Evolutionary conservation across 2,888 invertebrate species (phyloP), one percentile per base, ranked within the genome.

Genomic region (Agapostemon virescens): DNA sequence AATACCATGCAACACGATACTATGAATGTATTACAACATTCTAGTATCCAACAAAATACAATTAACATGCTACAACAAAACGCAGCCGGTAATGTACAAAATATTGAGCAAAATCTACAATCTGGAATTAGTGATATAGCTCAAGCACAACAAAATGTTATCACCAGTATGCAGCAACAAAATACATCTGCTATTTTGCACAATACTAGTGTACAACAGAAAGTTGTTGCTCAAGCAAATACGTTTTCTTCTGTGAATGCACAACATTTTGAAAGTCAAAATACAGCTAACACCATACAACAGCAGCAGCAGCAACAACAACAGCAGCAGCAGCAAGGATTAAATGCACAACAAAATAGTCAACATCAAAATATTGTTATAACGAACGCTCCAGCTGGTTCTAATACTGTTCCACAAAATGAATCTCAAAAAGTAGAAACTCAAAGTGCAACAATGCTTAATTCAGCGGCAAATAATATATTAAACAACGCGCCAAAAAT

Each of bases 401-500:
- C 88, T 3, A 84, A 78, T 58, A 58, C 71, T 23, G 79, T 78
- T 26, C 88, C 89, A 26, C 88, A 86, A 40, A 86, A 81, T 49
- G 88, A 90, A 79, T 81, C 88, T 69, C 90, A 88, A 58, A 87
- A 89, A 45, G 69, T 85, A 36, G 86, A 89, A 11, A 77, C 86
- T 3, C 88, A 90, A 68, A 87, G 84, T 77, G 45, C 88, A 17
- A 88, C 89, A 20, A 88, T 90, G 79, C 81, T 92, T 15, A 92
- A 91, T 84, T 89, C 92, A 1, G 84, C 92, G 4, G 88, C 92
- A 17, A 89, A 92, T 5, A 91, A 89, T 81, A 91, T 92, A 76
- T 79, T 92, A 1, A 92, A 92, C 70, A 92, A 90, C 74, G 91
- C 92, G 2, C 92, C 92, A 5, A 92, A 92, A 84, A 92, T 92